These are phyloP conservation scores for Pollenia griseotomentosa DNA, from an alignment of 2,888 invertebrate species.

Conservation along the genomic window DNA sequence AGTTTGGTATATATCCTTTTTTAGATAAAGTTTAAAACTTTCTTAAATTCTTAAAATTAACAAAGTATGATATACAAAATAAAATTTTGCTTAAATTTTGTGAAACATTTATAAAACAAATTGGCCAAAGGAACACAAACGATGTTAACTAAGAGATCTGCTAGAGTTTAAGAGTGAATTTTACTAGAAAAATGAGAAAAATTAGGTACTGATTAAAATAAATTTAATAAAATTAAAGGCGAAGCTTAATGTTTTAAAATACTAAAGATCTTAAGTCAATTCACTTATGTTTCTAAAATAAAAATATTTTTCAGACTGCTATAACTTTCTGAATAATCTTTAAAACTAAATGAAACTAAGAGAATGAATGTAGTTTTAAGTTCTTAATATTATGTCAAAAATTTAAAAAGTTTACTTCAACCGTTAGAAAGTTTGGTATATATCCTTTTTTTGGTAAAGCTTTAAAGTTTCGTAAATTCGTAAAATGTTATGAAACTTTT, in stretches of 20 bases:
- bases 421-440: not conserved
- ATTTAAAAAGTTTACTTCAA: not conserved
- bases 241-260: not conserved
- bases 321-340: not conserved
- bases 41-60: not conserved
- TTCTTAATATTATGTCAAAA: not conserved
- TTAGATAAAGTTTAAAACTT: not conserved
- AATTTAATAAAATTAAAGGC: no score
- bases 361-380: not conserved
- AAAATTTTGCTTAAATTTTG: no score
- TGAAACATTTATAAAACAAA: not conserved
- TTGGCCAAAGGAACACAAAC: no score
- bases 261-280: not conserved
- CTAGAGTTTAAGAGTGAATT: no score
- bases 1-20: not conserved
- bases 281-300: not conserved
- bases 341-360: not conserved
- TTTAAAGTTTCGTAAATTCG: not conserved
- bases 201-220: no score
- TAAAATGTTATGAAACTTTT: not conserved
- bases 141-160: no score
- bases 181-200: no score
- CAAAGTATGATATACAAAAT: no score
- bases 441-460: slow-evolving; percentile 5
- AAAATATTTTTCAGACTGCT: not conserved